A percentile compares a stretch with the other conserved stretches of the same genome.
These are phyloP conservation scores for Phaonia tiefii DNA, from an alignment of 2,888 invertebrate genomes.

Conservation along the genomic window DNA sequence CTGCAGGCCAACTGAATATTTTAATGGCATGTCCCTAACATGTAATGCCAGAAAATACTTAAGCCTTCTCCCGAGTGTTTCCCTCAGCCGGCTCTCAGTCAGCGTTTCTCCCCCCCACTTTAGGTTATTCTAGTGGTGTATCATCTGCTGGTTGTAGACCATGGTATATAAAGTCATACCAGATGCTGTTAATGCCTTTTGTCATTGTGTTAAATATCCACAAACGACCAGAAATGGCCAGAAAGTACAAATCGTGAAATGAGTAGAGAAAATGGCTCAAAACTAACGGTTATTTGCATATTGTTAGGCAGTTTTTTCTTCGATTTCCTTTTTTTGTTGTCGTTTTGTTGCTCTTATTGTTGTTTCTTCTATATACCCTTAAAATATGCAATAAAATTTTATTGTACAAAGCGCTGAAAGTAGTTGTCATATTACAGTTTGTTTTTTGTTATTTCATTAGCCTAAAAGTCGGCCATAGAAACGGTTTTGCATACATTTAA, in stretches of 20 bases:
- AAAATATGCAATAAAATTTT: conserved; percentile 63
- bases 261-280: conserved; percentile 10
- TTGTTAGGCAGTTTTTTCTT: conserved; percentile 36
- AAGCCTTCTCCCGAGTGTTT: conserved; percentile 15
- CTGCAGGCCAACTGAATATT: conserved; percentile 3
- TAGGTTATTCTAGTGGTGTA: conserved; percentile 13
- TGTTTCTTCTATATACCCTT: conserved; percentile 34
- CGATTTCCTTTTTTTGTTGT: conserved; percentile 9
- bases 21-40: conserved; percentile 44
- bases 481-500: conserved; percentile 12
- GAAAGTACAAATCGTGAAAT: background rate
- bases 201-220: conserved; percentile 50
- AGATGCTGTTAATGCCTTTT: conserved; percentile 62
- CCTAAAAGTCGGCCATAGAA: conserved; percentile 46
- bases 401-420: conserved; percentile 49
- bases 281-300: conserved; percentile 62
- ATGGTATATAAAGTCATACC: conserved; percentile 10
- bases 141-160: background rate
- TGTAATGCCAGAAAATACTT: conserved; percentile 18
- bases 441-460: conserved; percentile 56
- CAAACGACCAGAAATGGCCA: conserved; percentile 18
- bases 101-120: conserved; percentile 4
- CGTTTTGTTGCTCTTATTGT: background rate
- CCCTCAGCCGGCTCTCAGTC: conserved; percentile 15
- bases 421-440: conserved; percentile 62